A percentile compares a stretch with the other conserved stretches of the same genome.
phyloP scores from a whole-genome alignment of 2,888 invertebrate genomes.

The Xylophagus ater region DNA sequence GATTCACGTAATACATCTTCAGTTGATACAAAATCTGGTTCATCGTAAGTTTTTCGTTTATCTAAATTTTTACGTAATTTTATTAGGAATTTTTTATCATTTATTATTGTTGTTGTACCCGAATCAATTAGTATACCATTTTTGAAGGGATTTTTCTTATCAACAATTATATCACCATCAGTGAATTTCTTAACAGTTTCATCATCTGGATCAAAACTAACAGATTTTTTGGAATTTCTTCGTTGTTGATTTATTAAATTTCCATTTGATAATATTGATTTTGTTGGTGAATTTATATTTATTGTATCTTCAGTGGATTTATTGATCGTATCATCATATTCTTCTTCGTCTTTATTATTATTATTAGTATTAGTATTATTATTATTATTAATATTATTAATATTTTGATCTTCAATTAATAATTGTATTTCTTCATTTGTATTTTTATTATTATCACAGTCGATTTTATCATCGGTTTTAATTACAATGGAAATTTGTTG shows the following conservation, averaged over 20 bases:
- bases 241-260: neutral
- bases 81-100: conserved; percentile 3
- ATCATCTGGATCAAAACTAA: conserved; percentile 33
- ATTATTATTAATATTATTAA: no score
- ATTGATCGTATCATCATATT: no score
- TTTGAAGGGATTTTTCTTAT: conserved; percentile 38
- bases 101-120: no score
- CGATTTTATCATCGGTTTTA: neutral
- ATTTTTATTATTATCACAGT: conserved; percentile 1
- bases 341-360: no score
- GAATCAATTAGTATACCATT: conserved; percentile 15
- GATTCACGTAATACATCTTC: conserved; percentile 38
- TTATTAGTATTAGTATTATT: no score
- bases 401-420: neutral
- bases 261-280: conserved; percentile 4
- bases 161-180: conserved; percentile 35
- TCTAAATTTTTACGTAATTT: conserved; percentile 13
- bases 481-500: neutral
- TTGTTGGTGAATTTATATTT: neutral
- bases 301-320: neutral
- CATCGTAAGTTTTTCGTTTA: conserved; percentile 19
- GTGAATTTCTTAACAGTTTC: conserved; percentile 35
- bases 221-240: conserved; percentile 26
- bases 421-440: neutral
- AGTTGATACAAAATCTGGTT: conserved; percentile 33